These are phyloP conservation scores for Phylloscopus trochilus DNA, from an alignment of 2,113 vertebrate species.

Conservation along the genomic window DNA sequence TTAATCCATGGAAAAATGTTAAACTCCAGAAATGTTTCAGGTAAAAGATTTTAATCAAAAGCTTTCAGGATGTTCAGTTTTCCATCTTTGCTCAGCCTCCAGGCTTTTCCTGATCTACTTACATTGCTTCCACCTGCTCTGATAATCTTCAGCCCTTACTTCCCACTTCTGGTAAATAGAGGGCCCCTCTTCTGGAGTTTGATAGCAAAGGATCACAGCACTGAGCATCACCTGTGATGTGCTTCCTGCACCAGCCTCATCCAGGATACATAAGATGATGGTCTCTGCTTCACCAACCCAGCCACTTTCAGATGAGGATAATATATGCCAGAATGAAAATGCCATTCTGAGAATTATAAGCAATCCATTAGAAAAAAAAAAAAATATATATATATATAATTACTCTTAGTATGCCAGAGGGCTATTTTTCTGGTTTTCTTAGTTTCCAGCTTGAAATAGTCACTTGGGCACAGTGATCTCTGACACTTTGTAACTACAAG, in stretches of 20 bases:
- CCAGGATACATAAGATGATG: fast-evolving
- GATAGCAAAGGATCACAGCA: background rate
- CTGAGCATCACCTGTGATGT: background rate
- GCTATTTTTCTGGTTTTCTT: background rate
- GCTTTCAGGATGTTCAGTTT: background rate
- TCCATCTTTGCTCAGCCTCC: background rate
- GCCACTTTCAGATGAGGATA: background rate
- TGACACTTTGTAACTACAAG: background rate
- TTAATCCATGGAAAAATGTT: background rate
- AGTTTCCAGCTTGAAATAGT: background rate
- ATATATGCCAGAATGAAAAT: background rate
- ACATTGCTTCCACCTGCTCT: background rate
- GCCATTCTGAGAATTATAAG: background rate
- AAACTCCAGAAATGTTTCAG: background rate
- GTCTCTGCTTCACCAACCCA: background rate
- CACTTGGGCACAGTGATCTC: background rate
- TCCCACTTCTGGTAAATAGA: background rate
- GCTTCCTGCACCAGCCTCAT: background rate
- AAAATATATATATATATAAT: too few species aligned
- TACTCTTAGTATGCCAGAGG: background rate
- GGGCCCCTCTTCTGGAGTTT: background rate
- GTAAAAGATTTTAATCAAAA: background rate
- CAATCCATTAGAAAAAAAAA: background rate
- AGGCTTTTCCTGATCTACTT: background rate
- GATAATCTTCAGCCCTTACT: background rate